Conservation (phyloP, 35 echinoderm and acorn worm genomes). For the Holothuria glaberrima region DNA sequence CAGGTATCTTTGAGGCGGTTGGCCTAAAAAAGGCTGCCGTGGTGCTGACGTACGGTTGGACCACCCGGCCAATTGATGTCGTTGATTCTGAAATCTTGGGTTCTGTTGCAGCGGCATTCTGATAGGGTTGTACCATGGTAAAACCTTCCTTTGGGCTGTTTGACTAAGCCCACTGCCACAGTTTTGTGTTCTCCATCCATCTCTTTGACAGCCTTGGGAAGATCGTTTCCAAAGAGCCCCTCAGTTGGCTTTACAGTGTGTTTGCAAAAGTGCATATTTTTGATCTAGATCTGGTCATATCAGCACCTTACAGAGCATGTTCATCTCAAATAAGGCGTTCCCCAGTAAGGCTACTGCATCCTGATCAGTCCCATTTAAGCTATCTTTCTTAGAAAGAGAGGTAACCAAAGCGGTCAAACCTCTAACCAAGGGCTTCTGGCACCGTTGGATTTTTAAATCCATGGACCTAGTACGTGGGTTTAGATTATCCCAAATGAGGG, state of each 20-base stretch:
- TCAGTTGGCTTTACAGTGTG: not conserved
- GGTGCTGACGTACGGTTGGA: no score
- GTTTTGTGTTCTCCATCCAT: not conserved
- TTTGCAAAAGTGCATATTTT: constrained; percentile 33
- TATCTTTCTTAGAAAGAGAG: not conserved
- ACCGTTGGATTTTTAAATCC: not conserved
- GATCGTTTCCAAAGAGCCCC: constrained; percentile 55
- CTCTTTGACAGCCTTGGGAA: not conserved
- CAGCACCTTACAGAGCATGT: constrained; percentile 44
- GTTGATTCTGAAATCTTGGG: not conserved
- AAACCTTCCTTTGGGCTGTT: not conserved
- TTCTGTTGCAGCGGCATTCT: not conserved
- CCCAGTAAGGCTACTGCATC: constrained; percentile 11
- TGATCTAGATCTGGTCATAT: constrained; percentile 48
- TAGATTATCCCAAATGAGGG: not conserved
- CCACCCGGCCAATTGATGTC: no score
- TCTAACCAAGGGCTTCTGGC: not conserved
- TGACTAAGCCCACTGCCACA: not conserved
- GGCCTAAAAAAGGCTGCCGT: not conserved
- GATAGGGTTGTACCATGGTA: not conserved
- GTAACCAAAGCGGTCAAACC: not conserved
- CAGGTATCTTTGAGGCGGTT: not conserved
- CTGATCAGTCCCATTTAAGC: no score
- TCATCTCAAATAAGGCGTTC: constrained; percentile 53
- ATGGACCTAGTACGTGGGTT: not conserved